Conservation (phyloP, 2,797 vertebrate species). For the Lacerta agilis region DNA sequence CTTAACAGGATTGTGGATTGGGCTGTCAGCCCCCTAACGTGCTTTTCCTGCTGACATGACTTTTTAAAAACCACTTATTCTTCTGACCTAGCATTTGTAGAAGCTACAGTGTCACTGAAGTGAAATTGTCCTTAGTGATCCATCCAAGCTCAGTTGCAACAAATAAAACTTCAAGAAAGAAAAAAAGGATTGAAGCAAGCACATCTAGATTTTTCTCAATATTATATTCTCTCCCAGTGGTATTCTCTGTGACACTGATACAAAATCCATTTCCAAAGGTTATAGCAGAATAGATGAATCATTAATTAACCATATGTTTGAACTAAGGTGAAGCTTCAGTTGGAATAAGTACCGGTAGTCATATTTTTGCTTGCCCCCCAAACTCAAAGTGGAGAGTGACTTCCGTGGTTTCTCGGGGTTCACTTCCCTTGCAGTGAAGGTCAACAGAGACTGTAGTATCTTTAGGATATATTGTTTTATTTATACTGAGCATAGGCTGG, state of each 20-base stretch:
- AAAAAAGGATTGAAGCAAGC: neutral
- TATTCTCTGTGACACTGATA: neutral
- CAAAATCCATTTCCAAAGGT: neutral
- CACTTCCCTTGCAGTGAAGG: too few species aligned
- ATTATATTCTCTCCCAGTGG: neutral
- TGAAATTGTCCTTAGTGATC: conserved; percentile 15
- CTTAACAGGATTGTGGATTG: conserved; percentile 23
- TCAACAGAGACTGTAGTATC: too few species aligned
- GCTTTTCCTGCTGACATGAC: conserved; percentile 15
- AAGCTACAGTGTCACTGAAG: conserved; percentile 1
- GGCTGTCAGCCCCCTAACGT: neutral
- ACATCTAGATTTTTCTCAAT: neutral
- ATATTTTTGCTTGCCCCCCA: too few species aligned
- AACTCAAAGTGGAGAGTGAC: too few species aligned
- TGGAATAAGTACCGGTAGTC: neutral
- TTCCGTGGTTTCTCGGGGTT: too few species aligned
- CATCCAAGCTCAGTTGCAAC: neutral
- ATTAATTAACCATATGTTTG: neutral
- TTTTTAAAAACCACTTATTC: conserved; percentile 27
- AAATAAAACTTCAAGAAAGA: neutral
- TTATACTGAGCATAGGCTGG: too few species aligned
- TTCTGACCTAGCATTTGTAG: conserved; percentile 4
- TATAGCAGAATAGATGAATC: neutral
- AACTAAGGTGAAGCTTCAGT: neutral
- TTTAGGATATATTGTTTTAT: too few species aligned